A percentile compares a stretch with the other conserved stretches of the same genome.
These are phyloP conservation scores for Lamellibrachia satsuma DNA, from an alignment of 2,888 invertebrate genomes.

Conservation along the genomic window DNA sequence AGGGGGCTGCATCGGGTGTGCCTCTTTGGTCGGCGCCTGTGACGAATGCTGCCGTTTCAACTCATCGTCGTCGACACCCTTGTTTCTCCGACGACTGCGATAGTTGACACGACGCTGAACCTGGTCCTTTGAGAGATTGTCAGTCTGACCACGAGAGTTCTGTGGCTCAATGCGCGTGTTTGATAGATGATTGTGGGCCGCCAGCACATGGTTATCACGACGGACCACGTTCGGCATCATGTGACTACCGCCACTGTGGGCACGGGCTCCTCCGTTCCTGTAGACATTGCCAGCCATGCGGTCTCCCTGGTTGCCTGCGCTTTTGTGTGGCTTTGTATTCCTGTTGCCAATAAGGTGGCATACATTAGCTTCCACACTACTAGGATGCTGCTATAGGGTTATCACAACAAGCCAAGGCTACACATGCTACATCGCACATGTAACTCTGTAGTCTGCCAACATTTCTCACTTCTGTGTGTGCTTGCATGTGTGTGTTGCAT, in stretches of 20 bases:
- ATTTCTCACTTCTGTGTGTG: neutral
- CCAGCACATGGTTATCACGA: neutral
- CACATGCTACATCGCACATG: neutral
- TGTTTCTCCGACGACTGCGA: slow-evolving; percentile 24
- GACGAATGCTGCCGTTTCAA: neutral
- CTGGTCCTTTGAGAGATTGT: neutral
- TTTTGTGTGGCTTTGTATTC: neutral
- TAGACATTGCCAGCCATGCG: neutral
- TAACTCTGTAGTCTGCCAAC: neutral
- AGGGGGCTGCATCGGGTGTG: neutral
- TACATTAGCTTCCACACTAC: neutral
- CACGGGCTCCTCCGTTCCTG: neutral
- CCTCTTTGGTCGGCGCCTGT: neutral
- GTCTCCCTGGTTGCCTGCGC: neutral
- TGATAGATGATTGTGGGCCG: neutral
- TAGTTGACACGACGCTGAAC: neutral
- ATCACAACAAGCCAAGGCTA: neutral
- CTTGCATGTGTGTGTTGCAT: neutral
- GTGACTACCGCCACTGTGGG: neutral
- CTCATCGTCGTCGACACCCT: slow-evolving; percentile 18
- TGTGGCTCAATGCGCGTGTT: neutral
- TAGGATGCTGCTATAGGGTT: neutral
- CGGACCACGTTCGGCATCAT: neutral
- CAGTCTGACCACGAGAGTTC: neutral
- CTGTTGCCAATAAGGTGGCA: neutral